A percentile compares a stretch with the other conserved stretches of the same genome.
Conservation (phyloP, 1,140 invertebrate genomes). For the Plectrocnemia conspersa region DNA sequence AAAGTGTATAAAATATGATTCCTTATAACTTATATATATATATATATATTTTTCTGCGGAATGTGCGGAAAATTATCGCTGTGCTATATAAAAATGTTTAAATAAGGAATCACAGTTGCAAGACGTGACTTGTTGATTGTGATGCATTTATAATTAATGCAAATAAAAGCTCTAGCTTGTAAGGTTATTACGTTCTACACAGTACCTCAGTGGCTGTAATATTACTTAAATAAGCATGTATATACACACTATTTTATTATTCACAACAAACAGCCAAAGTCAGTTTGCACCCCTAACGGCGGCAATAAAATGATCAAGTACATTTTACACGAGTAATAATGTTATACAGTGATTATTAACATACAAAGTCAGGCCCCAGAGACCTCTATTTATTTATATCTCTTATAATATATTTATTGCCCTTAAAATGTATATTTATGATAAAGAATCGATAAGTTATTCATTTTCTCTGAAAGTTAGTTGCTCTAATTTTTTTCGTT, state of each 20-base stretch:
- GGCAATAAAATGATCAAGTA: slow-evolving; percentile 30
- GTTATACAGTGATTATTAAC: slow-evolving; percentile 13
- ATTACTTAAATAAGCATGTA: slow-evolving; percentile 24
- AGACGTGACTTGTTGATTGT: slow-evolving; percentile 17
- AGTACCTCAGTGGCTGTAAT: slow-evolving; percentile 45
- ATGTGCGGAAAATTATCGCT: neutral
- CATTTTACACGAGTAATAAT: neutral
- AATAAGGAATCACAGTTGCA: slow-evolving; percentile 15
- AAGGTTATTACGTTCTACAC: slow-evolving; percentile 41
- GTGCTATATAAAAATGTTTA: slow-evolving; percentile 23
- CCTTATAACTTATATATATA: neutral
- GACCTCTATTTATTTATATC: slow-evolving; percentile 23
- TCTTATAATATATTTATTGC: slow-evolving; percentile 19
- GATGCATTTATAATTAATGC: slow-evolving; percentile 41
- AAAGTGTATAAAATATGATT: neutral
- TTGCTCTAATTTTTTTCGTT: neutral
- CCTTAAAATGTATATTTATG: slow-evolving; percentile 20
- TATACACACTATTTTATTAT: slow-evolving; percentile 23
- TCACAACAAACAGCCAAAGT: slow-evolving; percentile 18
- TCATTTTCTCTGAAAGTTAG: too few relatives aligned
- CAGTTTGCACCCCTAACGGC: slow-evolving; percentile 21
- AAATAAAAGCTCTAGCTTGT: slow-evolving; percentile 36
- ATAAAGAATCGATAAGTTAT: slow-evolving; percentile 13
- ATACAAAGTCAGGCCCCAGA: slow-evolving; percentile 22
- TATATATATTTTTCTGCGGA: neutral